Conservation (phyloP, 2,797 vertebrate genomes). For the Chelon auratus region DNA sequence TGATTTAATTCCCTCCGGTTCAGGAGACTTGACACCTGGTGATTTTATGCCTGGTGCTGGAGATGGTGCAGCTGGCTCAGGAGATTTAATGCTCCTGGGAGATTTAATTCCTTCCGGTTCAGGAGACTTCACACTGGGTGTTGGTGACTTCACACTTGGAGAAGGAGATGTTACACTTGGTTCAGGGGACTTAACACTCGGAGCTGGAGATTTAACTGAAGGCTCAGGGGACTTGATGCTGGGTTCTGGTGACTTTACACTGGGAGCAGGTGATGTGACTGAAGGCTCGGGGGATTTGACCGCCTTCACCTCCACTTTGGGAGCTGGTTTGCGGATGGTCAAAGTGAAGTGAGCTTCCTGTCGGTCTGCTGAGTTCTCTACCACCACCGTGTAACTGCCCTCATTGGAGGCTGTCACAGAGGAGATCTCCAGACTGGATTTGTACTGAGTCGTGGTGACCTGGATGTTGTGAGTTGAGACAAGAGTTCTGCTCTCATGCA, state of each 20-base stretch:
- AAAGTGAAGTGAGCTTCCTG: slow-evolving; percentile 95
- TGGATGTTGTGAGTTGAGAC: slow-evolving; percentile 86
- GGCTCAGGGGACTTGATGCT: slow-evolving; percentile 71
- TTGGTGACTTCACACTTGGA: slow-evolving; percentile 76
- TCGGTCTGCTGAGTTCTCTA: slow-evolving; percentile 92
- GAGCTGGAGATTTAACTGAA: slow-evolving; percentile 85
- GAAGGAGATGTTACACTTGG: slow-evolving; percentile 64
- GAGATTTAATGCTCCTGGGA: slow-evolving; percentile 67
- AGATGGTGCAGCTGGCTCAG: slow-evolving; percentile 63
- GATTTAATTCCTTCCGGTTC: slow-evolving; percentile 77
- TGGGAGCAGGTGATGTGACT: slow-evolving; percentile 84
- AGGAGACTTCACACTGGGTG: slow-evolving; percentile 56
- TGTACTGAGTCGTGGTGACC: slow-evolving; percentile 93
- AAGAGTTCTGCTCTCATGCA: slow-evolving; percentile 83
- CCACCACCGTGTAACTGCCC: slow-evolving; percentile 92
- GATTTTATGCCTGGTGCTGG: slow-evolving; percentile 68
- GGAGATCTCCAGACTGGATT: slow-evolving; percentile 93
- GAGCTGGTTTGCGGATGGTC: slow-evolving; percentile 86
- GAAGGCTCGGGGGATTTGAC: slow-evolving; percentile 86
- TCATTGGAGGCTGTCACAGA: slow-evolving; percentile 90
- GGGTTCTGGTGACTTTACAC: slow-evolving; percentile 70
- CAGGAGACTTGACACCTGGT: slow-evolving; percentile 36
- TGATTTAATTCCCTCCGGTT: background rate
- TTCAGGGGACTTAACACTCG: slow-evolving; percentile 77
- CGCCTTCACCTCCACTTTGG: slow-evolving; percentile 86